Evolutionary conservation across 2,113 vertebrate genomes (phyloP).

Genomic region (Oreotrochilus melanogaster): DNA sequence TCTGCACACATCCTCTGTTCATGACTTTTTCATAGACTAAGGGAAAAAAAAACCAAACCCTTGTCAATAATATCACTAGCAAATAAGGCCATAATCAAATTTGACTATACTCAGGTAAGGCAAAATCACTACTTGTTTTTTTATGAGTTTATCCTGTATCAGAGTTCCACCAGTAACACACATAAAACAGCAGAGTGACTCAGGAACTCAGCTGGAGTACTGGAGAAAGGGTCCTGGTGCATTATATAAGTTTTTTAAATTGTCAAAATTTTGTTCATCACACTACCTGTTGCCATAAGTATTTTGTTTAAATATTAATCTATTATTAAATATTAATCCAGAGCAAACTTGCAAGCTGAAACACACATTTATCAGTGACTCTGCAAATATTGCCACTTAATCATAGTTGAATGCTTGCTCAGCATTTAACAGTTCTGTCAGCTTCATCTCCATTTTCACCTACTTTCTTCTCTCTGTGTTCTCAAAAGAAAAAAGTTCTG

Average conservation of each 20-base stretch:
- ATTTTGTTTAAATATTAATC: background rate
- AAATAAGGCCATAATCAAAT: background rate
- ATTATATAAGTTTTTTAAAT: background rate
- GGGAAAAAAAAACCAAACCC: background rate
- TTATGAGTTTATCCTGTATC: background rate
- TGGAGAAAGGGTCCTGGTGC: background rate
- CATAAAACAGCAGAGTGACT: background rate
- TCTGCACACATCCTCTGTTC: rapidly evolving
- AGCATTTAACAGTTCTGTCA: background rate
- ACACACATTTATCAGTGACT: background rate
- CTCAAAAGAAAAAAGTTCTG: background rate
- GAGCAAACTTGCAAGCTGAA: background rate
- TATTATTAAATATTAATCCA: slow-evolving; percentile 20
- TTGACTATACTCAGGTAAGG: background rate
- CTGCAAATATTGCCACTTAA: background rate
- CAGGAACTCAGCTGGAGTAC: background rate
- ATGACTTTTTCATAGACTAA: background rate
- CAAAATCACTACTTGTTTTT: background rate
- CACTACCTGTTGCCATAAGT: background rate
- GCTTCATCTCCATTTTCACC: background rate
- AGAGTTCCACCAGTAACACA: background rate
- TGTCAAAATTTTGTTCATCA: background rate
- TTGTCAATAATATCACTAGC: background rate
- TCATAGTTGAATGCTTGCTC: background rate
- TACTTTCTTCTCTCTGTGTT: background rate